phyloP scores from a whole-genome alignment of 2,797 vertebrate species.

The Acanthis flammea region DNA sequence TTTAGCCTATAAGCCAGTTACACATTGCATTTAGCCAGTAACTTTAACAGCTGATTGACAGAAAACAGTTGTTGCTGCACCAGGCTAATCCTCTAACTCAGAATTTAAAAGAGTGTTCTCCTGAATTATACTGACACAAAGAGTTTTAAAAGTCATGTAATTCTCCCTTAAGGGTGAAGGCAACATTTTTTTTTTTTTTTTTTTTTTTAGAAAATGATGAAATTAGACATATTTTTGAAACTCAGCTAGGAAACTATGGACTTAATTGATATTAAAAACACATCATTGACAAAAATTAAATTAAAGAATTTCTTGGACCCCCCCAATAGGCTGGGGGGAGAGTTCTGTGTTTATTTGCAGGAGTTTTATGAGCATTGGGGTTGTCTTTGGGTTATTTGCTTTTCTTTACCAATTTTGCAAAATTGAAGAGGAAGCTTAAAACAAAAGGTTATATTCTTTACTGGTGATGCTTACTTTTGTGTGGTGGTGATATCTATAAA shows the following conservation, averaged over 20 bases:
- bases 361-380: rapidly evolving
- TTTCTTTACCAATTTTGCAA: background rate
- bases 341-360: background rate
- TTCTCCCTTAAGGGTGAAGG: background rate
- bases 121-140: background rate
- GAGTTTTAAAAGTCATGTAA: background rate
- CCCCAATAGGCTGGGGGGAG: rapidly evolving
- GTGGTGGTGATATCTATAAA: background rate
- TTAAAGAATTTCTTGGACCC: background rate
- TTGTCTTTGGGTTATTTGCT: background rate
- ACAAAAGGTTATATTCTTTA: background rate
- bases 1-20: background rate
- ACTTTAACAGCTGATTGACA: background rate
- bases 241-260: background rate
- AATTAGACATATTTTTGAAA: background rate
- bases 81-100: background rate
- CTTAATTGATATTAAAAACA: background rate
- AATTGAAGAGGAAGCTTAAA: background rate
- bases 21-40: background rate
- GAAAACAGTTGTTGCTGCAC: background rate
- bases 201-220: background rate
- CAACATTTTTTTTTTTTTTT: background rate
- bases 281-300: background rate
- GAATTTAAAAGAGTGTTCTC: background rate
- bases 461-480: background rate